Evolutionary conservation across 2,797 vertebrate species (phyloP).

Genomic region (Chloroceryle inda): DNA sequence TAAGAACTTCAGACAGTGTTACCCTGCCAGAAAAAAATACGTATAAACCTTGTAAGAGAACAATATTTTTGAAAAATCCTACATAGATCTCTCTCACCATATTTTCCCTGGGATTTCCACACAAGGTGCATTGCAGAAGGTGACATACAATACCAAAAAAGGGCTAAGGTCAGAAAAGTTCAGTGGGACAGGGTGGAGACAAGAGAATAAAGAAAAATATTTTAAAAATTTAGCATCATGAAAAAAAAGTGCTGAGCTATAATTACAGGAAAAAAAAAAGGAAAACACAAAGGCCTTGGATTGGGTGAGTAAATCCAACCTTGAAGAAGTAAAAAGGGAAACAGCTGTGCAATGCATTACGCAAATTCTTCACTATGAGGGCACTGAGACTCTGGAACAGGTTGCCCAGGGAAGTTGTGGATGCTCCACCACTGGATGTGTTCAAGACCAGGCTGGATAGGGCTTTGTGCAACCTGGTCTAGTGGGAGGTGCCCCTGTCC

Average conservation of each 20-base stretch:
- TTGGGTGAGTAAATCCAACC: not conserved
- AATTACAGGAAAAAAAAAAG: not conserved
- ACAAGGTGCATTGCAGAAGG: accelerated
- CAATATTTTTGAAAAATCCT: not conserved
- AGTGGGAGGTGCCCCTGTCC: no score
- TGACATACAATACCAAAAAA: not conserved
- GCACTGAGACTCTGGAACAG: no score
- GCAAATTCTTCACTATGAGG: no score
- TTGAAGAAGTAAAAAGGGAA: not conserved
- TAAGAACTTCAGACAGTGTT: not conserved
- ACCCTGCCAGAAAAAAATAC: not conserved
- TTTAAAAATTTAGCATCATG: not conserved
- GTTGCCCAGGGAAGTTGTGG: no score
- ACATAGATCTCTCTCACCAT: not conserved
- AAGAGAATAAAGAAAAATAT: not conserved
- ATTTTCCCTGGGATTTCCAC: not conserved
- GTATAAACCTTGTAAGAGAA: not conserved
- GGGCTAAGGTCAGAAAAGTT: not conserved
- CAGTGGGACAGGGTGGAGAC: not conserved
- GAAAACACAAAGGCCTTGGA: not conserved
- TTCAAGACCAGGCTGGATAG: no score
- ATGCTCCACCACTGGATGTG: no score
- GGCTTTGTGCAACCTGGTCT: no score
- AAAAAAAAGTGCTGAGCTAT: not conserved
- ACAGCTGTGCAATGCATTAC: not conserved